Percentiles rank a stretch among this genome's conserved stretches.
Evolutionary conservation across 2,113 vertebrate species (phyloP).

Genomic region (Vimba vimba): DNA sequence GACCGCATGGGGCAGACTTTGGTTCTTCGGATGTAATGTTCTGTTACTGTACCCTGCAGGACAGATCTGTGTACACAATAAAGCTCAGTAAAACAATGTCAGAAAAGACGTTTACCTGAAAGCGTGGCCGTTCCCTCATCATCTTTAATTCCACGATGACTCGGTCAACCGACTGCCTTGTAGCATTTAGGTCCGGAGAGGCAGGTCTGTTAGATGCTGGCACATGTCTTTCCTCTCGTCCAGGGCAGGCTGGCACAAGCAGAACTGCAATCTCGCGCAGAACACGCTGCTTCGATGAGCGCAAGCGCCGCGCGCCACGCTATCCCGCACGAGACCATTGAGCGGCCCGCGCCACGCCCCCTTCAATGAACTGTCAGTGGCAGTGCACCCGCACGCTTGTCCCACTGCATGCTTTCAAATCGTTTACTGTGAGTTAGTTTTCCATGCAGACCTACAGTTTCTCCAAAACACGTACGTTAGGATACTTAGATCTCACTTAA

Average conservation of each 20-base stretch:
- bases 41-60: neutral
- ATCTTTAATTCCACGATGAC: conserved; percentile 29
- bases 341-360: conserved; percentile 56
- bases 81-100: neutral
- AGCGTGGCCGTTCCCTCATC: neutral
- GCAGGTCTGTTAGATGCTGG: conserved; percentile 25
- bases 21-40: neutral
- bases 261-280: conserved; percentile 50
- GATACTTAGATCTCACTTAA: neutral
- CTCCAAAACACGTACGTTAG: neutral
- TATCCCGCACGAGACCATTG: conserved; percentile 43
- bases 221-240: conserved; percentile 34
- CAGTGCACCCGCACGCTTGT: neutral
- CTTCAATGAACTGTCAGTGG: conserved; percentile 48
- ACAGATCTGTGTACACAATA: conserved; percentile 2
- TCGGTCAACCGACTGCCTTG: neutral
- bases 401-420: neutral
- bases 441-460: neutral
- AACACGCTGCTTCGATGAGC: conserved; percentile 53
- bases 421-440: neutral
- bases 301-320: conserved; percentile 48
- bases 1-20: neutral
- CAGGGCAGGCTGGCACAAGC: conserved; percentile 34
- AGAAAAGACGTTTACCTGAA: conserved; percentile 28
- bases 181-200: conserved; percentile 35